Evolutionary conservation across 2,113 vertebrate genomes (phyloP).

Genomic region (Desmodus rotundus): DNA sequence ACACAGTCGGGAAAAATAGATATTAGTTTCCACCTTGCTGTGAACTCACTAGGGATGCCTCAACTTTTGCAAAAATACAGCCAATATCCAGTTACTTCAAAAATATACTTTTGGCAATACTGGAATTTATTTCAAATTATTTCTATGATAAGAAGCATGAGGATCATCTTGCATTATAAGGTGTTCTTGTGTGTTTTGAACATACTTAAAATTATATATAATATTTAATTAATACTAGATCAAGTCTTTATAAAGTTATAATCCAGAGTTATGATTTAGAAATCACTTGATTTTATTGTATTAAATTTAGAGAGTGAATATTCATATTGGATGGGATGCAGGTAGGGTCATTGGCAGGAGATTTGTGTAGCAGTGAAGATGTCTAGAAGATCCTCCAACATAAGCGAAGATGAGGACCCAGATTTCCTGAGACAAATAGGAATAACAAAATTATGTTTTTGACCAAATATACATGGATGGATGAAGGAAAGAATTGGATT

Average conservation of each 20-base stretch:
- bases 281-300: neutral
- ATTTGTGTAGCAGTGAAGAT: neutral
- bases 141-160: slow-evolving; percentile 5
- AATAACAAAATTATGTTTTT: neutral
- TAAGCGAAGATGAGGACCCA: neutral
- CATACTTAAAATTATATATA: slow-evolving; percentile 35
- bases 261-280: slow-evolving; percentile 33
- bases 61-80: slow-evolving; percentile 34
- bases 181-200: neutral
- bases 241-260: slow-evolving; percentile 28
- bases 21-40: slow-evolving; percentile 57
- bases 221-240: slow-evolving; percentile 50
- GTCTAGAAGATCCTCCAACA: neutral
- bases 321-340: neutral
- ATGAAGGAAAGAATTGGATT: neutral
- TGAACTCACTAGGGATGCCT: slow-evolving; percentile 35
- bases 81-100: slow-evolving; percentile 43
- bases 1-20: slow-evolving; percentile 51
- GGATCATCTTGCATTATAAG: slow-evolving; percentile 31
- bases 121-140: slow-evolving; percentile 45
- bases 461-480: neutral
- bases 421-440: neutral
- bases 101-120: slow-evolving; percentile 40
- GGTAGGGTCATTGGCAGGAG: neutral
- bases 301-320: neutral